These are phyloP conservation scores for Macropus fuliginosus DNA, from an alignment of 2,797 vertebrate genomes.

Conservation along the genomic window DNA sequence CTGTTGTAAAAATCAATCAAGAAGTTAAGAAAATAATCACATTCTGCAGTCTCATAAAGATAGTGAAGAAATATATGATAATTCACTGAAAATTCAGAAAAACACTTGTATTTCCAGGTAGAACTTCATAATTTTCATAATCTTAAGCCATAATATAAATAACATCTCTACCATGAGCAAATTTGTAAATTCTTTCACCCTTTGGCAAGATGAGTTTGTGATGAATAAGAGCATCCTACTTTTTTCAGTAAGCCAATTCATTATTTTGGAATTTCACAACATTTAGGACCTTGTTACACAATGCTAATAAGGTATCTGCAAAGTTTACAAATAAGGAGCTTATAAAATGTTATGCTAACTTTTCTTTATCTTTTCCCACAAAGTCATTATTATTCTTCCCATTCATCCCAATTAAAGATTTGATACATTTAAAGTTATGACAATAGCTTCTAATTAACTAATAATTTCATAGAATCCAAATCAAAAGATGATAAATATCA, in stretches of 20 bases:
- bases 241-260: not conserved
- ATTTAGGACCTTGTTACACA: not conserved
- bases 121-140: not conserved
- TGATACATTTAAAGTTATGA: not conserved
- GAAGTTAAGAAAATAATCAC: not conserved
- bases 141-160: not conserved
- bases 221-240: not conserved
- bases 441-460: not conserved
- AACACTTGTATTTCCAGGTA: not conserved
- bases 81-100: not conserved
- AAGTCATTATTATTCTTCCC: not conserved
- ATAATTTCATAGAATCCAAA: not conserved
- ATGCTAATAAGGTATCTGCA: not conserved
- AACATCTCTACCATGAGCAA: not conserved
- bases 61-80: no score
- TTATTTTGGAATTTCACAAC: not conserved
- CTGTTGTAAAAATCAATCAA: not conserved
- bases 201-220: not conserved
- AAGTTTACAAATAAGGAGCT: not conserved
- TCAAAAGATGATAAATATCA: not conserved
- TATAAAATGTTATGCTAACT: not conserved
- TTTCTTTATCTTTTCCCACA: not conserved
- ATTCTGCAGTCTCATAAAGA: not conserved
- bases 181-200: not conserved
- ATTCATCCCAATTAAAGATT: not conserved